These are phyloP conservation scores for Leistus spinibarbis DNA, from an alignment of 2,888 invertebrate species.

Conservation along the genomic window DNA sequence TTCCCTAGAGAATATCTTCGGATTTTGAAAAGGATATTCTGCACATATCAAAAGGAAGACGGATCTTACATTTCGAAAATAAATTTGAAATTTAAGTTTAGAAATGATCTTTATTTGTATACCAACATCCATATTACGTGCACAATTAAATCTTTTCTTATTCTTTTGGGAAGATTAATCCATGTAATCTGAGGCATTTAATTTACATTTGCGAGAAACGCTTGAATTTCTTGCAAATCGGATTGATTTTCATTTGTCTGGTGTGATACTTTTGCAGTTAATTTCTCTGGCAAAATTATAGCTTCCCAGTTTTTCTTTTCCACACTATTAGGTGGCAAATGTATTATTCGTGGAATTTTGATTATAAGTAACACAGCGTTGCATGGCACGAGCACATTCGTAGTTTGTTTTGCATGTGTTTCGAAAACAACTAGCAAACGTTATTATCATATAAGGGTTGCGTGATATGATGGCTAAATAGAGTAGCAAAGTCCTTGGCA, in stretches of 20 bases:
- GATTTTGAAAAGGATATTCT: too few species aligned
- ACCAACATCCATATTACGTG: too few species aligned
- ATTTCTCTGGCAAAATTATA: background rate
- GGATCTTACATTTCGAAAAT: too few species aligned
- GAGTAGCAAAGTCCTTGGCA: background rate
- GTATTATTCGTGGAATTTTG: conserved; percentile 29
- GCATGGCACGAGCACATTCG: conserved; percentile 9
- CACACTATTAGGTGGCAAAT: conserved; percentile 9
- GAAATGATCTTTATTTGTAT: too few species aligned
- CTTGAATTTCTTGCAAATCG: background rate
- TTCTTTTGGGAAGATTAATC: too few species aligned
- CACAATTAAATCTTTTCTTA: too few species aligned
- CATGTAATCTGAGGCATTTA: background rate
- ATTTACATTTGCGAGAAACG: background rate
- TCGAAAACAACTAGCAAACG: conserved; percentile 1
- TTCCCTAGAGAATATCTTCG: too few species aligned
- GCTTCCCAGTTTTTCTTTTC: background rate
- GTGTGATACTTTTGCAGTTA: background rate
- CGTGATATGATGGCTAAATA: conserved; percentile 1
- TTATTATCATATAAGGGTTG: background rate
- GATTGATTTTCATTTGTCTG: background rate
- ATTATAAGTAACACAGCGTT: conserved; percentile 34
- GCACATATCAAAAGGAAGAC: too few species aligned
- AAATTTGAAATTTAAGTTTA: too few species aligned
- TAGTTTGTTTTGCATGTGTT: conserved; percentile 9